Conservation (phyloP, 2,888 invertebrate species). For the Lepidocyrtinus sp. region DNA sequence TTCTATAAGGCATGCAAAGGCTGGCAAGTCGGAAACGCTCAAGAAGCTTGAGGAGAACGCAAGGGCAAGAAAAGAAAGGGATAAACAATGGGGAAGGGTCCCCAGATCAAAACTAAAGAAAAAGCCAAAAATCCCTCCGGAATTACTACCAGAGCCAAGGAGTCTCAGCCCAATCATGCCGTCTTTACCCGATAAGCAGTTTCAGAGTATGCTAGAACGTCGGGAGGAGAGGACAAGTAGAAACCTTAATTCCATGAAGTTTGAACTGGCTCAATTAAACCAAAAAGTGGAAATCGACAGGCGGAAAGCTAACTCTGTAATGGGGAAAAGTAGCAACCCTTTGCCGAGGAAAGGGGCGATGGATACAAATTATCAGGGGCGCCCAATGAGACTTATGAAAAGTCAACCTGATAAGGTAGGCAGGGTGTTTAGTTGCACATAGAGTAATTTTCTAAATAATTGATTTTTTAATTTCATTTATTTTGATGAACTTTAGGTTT, state of each 20-base stretch:
- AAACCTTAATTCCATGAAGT: conserved; percentile 31
- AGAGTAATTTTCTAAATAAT: too few relatives aligned
- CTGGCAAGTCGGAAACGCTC: background rate
- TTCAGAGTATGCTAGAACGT: conserved; percentile 28
- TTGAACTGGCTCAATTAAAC: conserved; percentile 33
- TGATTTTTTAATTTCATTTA: background rate
- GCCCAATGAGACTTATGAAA: conserved; percentile 29
- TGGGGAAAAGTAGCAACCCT: background rate
- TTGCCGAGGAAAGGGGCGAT: background rate
- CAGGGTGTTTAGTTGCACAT: too few relatives aligned
- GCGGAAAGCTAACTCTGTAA: conserved; percentile 3
- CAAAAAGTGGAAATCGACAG: conserved; percentile 40
- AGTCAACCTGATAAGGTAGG: background rate
- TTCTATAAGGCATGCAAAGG: conserved; percentile 1
- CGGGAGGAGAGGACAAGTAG: conserved; percentile 30
- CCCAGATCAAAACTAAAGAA: background rate
- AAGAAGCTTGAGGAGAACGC: background rate
- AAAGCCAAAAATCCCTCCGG: background rate
- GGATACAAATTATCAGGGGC: conserved; percentile 19
- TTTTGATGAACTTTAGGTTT: background rate
- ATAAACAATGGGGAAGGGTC: too few relatives aligned
- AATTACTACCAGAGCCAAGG: background rate
- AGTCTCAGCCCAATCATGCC: conserved; percentile 42
- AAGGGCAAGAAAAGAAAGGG: background rate
- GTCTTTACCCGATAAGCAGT: conserved; percentile 34